Conservation (phyloP, 2,888 invertebrate species). For the Metellina segmentata region DNA sequence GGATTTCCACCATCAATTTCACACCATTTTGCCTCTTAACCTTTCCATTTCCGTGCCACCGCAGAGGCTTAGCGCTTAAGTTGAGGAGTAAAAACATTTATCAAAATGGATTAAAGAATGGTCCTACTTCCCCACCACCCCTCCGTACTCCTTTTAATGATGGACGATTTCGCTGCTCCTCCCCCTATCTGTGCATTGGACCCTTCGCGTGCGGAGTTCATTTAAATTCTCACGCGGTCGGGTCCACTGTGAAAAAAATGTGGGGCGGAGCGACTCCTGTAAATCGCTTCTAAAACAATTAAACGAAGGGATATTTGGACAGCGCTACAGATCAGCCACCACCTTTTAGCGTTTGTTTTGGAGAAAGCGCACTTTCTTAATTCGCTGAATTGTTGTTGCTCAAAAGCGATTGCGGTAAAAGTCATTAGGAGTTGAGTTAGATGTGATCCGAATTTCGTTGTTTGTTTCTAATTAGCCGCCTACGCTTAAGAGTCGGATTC, state of each 20-base stretch:
- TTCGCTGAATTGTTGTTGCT: conserved; percentile 33
- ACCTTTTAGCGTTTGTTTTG: neutral
- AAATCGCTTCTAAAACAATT: conserved; percentile 40
- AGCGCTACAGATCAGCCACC: neutral
- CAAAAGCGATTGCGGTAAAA: conserved; percentile 19
- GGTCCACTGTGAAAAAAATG: conserved; percentile 9
- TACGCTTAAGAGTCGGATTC: neutral
- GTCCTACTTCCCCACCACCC: neutral
- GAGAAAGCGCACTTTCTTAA: neutral
- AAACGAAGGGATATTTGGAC: neutral
- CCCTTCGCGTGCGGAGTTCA: conserved; percentile 14
- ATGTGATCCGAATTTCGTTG: conserved; percentile 9
- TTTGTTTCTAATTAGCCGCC: neutral
- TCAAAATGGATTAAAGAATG: conserved; percentile 47
- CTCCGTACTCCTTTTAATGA: neutral
- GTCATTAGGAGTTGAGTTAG: conserved; percentile 28
- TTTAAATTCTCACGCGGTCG: conserved; percentile 22
- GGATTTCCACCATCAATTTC: neutral
- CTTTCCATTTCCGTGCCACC: conserved; percentile 34
- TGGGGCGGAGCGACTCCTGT: neutral
- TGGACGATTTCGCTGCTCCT: conserved; percentile 15
- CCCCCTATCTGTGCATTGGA: conserved; percentile 22
- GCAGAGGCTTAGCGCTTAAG: neutral
- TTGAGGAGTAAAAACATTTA: conserved; percentile 39
- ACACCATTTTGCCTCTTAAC: neutral